phyloP scores from a whole-genome alignment of 2,797 vertebrate species.

The Cynopterus sphinx region DNA sequence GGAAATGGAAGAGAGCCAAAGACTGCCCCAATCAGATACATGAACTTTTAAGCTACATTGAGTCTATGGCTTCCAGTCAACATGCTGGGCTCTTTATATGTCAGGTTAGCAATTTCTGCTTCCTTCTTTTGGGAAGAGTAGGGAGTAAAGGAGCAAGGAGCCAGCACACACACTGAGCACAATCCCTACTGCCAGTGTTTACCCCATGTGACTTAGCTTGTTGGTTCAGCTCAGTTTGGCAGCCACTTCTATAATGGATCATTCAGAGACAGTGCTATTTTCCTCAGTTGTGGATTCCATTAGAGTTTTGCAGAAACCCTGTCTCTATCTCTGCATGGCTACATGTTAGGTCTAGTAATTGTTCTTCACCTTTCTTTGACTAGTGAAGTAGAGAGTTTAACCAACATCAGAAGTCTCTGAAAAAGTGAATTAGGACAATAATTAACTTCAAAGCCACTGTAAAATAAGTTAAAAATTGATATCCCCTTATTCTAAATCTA shows the following conservation, averaged over 20 bases:
- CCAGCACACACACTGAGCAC: background rate
- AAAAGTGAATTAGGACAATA: background rate
- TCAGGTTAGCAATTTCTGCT: background rate
- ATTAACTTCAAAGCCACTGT: background rate
- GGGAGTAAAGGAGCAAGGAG: background rate
- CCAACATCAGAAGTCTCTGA: background rate
- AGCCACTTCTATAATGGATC: background rate
- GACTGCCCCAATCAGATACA: fast-evolving
- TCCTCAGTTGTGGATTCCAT: background rate
- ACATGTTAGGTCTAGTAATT: background rate
- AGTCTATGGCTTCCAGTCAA: too few species aligned
- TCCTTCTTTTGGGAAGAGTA: background rate
- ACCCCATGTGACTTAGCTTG: background rate
- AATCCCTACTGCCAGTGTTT: background rate
- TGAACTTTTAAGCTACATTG: background rate
- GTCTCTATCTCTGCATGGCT: background rate
- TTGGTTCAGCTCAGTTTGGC: background rate
- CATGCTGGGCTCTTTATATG: background rate
- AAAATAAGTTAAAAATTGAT: background rate
- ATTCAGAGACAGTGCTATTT: background rate
- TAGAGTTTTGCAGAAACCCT: background rate
- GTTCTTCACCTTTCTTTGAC: background rate
- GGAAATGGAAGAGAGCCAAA: background rate
- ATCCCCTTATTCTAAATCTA: background rate
- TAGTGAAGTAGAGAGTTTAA: background rate